Conservation (phyloP, 1,140 invertebrate genomes). For the Choristoneura fumiferana region DNA sequence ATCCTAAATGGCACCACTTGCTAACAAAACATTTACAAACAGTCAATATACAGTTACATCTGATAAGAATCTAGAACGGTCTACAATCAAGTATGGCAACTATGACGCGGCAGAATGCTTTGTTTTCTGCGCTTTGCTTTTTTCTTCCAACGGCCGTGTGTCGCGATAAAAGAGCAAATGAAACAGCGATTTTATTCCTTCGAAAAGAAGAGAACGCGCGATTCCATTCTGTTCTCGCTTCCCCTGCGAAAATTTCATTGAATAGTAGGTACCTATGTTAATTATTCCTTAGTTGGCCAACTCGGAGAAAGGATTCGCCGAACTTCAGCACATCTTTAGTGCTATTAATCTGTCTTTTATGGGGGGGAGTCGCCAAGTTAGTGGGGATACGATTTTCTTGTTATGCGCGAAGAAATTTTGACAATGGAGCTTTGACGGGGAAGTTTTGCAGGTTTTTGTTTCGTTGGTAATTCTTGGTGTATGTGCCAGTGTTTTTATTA, state of each 20-base stretch:
- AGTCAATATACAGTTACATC: slow-evolving; percentile 11
- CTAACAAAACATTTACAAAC: slow-evolving; percentile 1
- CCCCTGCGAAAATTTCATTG: slow-evolving; percentile 46
- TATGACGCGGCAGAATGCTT: neutral
- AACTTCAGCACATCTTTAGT: slow-evolving; percentile 45
- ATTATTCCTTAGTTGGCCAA: slow-evolving; percentile 23
- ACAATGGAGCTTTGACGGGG: slow-evolving; percentile 32
- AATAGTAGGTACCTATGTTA: slow-evolving; percentile 30
- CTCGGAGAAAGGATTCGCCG: slow-evolving; percentile 27
- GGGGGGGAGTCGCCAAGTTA: slow-evolving; percentile 24
- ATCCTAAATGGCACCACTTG: too few relatives aligned
- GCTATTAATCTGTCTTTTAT: slow-evolving; percentile 45
- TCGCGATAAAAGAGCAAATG: slow-evolving; percentile 41
- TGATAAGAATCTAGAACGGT: slow-evolving; percentile 5
- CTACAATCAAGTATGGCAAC: neutral
- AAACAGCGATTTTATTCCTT: slow-evolving; percentile 51
- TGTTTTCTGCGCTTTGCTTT: neutral
- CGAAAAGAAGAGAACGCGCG: slow-evolving; percentile 38
- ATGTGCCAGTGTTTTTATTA: neutral
- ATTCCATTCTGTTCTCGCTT: slow-evolving; percentile 46
- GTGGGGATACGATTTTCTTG: slow-evolving; percentile 32
- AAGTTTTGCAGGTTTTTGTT: slow-evolving; percentile 10
- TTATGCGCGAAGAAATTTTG: slow-evolving; percentile 34
- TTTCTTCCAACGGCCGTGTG: slow-evolving; percentile 25
- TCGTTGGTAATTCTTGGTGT: neutral